Evolutionary conservation across 2,888 invertebrate species (phyloP), one percentile per base, ranked within the genome.

Genomic region (Chironomus tentans): DNA sequence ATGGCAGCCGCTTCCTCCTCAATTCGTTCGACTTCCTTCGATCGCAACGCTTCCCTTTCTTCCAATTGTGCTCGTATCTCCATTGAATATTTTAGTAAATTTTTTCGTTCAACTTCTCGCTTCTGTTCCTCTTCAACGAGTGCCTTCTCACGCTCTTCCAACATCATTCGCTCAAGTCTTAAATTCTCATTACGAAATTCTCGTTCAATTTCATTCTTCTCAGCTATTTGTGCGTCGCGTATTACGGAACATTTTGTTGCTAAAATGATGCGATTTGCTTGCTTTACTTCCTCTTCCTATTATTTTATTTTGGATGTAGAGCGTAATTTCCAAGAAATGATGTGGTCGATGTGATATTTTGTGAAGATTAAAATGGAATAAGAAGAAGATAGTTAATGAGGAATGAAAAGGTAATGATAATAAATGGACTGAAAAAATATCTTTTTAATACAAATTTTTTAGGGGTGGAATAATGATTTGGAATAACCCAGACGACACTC

Each of bases 171-270:
- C 50, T 83, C 84, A 70, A 84, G 78, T 0, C 82, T 82, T 21
- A 80, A 79, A n/a, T 84, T 82, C 38, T 84, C 83, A 46, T 82
- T 80, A 18, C 80, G 80, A 13, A 82, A 73, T 13, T 82, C 83
- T 10, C 79, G 80, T 13, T 81, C 80, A 15, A 84, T 68, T 21
- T 82, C 82, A 56, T 77, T 77, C 77, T 87, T 88, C 82, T 92
- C 92, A 0, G 87, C 87, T 77, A 94, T 88, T 85, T 95, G 94
- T 0, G 93, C 93, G 82, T 94, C 92, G 18, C 94, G 85, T 69
- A 95, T 92, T 0, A 93, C 92, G 80, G 92, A 89, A 79, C 94
- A 94, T 82, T 95, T 94, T 21, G 92, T 92, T 15, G 92, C 92
- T 12, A 94, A 83, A 79, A 95, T 92, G 78, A 94, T 86, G 77